Evolutionary conservation across 2,113 vertebrate genomes (phyloP).

Genomic region (Callaeas wilsoni): DNA sequence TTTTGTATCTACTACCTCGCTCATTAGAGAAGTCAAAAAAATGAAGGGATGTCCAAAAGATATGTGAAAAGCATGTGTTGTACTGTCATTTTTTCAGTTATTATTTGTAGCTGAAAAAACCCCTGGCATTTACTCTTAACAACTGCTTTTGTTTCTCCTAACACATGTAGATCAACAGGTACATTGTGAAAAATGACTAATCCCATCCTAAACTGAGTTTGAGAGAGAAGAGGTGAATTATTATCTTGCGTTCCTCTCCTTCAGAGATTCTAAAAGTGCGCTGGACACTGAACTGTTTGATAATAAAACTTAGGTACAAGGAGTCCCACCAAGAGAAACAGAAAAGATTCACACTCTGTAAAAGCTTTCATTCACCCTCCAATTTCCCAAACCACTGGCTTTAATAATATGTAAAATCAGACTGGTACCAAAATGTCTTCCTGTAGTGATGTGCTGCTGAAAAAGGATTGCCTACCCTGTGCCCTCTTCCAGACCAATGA

Average conservation of each 20-base stretch:
- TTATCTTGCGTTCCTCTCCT: neutral
- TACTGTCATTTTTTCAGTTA: neutral
- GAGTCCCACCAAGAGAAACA: neutral
- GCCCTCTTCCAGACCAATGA: neutral
- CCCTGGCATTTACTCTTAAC: rapidly evolving
- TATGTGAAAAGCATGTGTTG: neutral
- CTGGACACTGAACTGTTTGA: neutral
- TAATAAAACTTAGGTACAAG: neutral
- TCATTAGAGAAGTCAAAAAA: neutral
- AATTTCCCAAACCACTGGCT: neutral
- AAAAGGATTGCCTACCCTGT: neutral
- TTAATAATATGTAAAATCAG: neutral
- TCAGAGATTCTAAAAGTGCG: neutral
- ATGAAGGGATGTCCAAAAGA: neutral
- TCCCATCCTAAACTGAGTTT: neutral
- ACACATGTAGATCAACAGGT: neutral
- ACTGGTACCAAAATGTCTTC: neutral
- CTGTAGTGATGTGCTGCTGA: neutral
- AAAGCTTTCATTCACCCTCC: neutral
- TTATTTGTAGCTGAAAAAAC: neutral
- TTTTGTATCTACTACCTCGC: neutral
- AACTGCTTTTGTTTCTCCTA: neutral
- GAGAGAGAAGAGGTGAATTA: neutral
- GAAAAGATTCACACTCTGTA: neutral
- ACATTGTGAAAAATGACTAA: neutral